Base-by-base conservation (phyloP, 2,113 vertebrate species). In the Sceloporus tristichus region DNA sequence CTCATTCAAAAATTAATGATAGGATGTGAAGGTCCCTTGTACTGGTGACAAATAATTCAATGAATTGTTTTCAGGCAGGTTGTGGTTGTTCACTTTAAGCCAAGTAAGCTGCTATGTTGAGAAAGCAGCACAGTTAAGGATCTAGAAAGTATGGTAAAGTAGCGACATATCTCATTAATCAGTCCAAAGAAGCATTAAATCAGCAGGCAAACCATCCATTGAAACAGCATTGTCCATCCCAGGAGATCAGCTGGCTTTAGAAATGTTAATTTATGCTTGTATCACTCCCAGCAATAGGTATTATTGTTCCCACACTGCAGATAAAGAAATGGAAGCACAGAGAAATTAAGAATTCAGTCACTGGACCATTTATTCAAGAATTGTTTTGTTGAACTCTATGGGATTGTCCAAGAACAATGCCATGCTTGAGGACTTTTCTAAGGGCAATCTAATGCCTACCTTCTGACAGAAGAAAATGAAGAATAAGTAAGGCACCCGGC, bases 131-230 rank as follows among this genome's bases (percentile, higher is more conserved):
- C 84, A 86, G 84, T 82, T 89, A 89, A 77, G 42, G 19, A 82
- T 82, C 79, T 86, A 79, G 65, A 66, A 85, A 83, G 79, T 83
- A 77, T 14, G 29, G 38, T 48, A 65, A 79, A 53, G 76, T 84
- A 68, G 81, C 40, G 85, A 85, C 66, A 27, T 74, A 48, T 62
- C 82, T 89, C 85, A 89, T 84, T 90, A 90, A 83, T 84, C 65
- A 87, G 79, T 86, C 79, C 88, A 82, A 62, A 82, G 38, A 82
- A 90, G 79, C 87, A 86, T 89, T 76, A 89, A 77, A 84, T 86
- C 79, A 88, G 87, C 81, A 78, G 74, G 87, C 81, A 84, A 88
- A 88, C 87, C 82, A 88, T 88, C 81, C 87, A 88, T 88, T 79
- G 86, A 71, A 85, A 27, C 66, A 66, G 70, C 56, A 90, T 75